These are phyloP conservation scores for Elachura formosa DNA, from an alignment of 2,113 vertebrate genomes.

Conservation along the genomic window DNA sequence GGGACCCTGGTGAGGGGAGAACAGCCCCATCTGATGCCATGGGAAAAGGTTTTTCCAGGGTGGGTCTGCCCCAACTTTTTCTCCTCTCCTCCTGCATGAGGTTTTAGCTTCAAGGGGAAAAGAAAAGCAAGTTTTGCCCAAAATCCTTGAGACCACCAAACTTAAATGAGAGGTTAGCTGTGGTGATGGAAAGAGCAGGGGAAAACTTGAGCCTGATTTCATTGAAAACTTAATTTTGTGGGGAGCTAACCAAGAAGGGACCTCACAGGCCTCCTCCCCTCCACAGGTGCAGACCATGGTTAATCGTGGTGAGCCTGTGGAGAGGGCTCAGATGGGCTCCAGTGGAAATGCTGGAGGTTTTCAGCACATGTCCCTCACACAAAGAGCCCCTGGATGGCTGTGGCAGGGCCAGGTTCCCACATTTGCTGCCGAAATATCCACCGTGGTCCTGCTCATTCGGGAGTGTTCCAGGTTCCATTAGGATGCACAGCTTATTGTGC, in stretches of 20 bases:
- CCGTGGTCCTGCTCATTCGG: fast-evolving
- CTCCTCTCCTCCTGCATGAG: neutral
- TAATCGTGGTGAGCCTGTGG: fast-evolving
- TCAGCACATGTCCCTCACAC: neutral
- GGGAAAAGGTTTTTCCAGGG: neutral
- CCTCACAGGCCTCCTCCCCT: neutral
- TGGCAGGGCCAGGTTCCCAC: neutral
- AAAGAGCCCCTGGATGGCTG: neutral
- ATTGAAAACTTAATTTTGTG: neutral
- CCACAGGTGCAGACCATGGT: fast-evolving
- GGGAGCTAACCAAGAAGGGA: no score
- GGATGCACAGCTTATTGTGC: neutral
- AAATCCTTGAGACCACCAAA: neutral
- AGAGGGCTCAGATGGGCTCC: neutral
- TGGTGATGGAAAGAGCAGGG: neutral
- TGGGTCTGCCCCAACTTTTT: neutral
- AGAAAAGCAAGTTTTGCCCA: neutral
- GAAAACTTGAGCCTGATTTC: neutral
- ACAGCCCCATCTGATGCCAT: fast-evolving
- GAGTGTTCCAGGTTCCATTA: neutral
- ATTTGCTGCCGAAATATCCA: fast-evolving
- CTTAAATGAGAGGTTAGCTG: neutral
- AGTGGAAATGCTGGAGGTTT: neutral
- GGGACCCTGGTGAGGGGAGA: neutral
- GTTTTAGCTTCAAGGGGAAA: neutral